phyloP scores from a whole-genome alignment of 2,113 vertebrate species.

The Probosciger aterrimus region DNA sequence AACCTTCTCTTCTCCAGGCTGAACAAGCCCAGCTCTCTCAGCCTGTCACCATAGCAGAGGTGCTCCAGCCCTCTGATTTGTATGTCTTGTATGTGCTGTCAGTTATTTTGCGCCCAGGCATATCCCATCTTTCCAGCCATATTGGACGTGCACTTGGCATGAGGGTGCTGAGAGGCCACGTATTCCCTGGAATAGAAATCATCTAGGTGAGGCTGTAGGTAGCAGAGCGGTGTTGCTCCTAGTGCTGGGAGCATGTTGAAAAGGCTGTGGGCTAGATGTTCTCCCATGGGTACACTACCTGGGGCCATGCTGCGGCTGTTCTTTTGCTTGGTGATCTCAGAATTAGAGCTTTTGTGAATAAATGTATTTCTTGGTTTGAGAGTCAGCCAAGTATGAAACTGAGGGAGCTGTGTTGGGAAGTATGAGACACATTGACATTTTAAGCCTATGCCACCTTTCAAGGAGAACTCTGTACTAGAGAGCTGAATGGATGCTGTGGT shows the following conservation, averaged over 20 bases:
- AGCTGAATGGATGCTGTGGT: neutral
- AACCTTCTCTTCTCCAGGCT: neutral
- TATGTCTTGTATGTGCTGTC: neutral
- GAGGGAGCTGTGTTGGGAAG: neutral
- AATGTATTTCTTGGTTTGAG: neutral
- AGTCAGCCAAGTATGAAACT: neutral
- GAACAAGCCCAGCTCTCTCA: neutral
- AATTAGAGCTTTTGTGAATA: neutral
- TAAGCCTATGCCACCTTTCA: neutral
- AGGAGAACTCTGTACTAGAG: neutral
- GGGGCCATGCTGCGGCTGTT: neutral
- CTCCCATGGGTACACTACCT: rapidly evolving
- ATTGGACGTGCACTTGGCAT: rapidly evolving
- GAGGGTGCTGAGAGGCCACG: neutral
- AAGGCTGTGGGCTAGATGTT: neutral
- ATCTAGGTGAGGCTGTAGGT: neutral
- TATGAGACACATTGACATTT: neutral
- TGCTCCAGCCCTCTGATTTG: neutral
- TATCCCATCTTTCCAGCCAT: neutral
- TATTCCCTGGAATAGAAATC: neutral
- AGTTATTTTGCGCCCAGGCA: neutral
- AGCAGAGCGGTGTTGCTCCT: rapidly evolving
- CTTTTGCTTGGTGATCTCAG: rapidly evolving
- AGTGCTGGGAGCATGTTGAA: rapidly evolving
- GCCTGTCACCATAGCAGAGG: neutral